Evolutionary conservation across 2,113 vertebrate genomes (phyloP), one percentile per base, ranked within the genome.

Genomic region (Emydura subglobosa): DNA sequence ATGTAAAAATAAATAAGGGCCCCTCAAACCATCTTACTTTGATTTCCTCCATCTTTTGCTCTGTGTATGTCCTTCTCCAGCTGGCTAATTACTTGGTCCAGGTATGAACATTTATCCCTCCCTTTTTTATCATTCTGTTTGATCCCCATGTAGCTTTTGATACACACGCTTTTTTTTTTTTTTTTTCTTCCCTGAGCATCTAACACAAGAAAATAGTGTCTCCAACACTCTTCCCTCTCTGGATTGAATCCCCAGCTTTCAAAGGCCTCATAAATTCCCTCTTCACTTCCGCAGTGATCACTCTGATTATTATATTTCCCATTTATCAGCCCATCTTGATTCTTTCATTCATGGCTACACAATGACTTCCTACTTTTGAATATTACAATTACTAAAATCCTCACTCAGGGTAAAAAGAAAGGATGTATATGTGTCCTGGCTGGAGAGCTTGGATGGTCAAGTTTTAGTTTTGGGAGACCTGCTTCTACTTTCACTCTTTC

Each of bases 1-100:
- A 2, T 31, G 54, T 14, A 87, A 84, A 92, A 95, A 81, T 0
- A 0, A 86, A 59, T 25, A 50, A 44, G 25, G 80, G 53, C 21
- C n/a, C 83, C 87, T 49, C 87, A 95, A 95, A 79, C 6, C 79
- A 44, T 49, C 22, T 85, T 90, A 85, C 22, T 92, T 72, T 81
- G 24, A 86, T 93, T 95, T 94, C 65, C 42, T 91, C 17, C 22
- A 91, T 24, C 65, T 91, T 83, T 81, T 88, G 49, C 76, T 85
- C 82, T 24, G 49, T 61, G 6, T 54, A 80, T 83, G 92, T 34
- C 50, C 42, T 91, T 8, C 11, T 93, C 83, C 65, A 78, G 82
- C 47, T 27, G 84, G 76, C 3, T 81, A 39, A 79, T 17, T 65
- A 57, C 59, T 91, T 79, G 49, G 5, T 59, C 74, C 47, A 25